A percentile compares a stretch with the other conserved stretches of the same genome.
These are phyloP conservation scores for Drosophila carrolli DNA, from an alignment of 1,140 invertebrate genomes.

Conservation along the genomic window DNA sequence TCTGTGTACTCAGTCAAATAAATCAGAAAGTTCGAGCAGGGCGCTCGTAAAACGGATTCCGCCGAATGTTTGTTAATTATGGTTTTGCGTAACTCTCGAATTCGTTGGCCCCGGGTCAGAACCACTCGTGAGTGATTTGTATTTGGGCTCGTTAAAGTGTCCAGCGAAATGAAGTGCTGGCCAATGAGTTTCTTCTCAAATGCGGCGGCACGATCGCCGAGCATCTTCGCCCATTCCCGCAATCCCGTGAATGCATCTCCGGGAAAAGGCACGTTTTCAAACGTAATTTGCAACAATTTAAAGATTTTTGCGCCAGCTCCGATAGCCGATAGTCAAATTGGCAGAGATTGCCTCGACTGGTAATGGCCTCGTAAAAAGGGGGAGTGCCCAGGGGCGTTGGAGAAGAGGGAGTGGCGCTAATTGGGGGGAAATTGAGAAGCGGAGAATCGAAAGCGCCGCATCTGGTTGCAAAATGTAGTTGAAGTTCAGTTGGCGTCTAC, in stretches of 20 bases:
- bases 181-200: conserved; percentile 61
- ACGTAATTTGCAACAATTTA: conserved; percentile 82
- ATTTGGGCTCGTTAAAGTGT: conserved; percentile 78
- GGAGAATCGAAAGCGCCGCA: conserved; percentile 16
- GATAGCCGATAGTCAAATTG: conserved; percentile 57
- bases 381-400: not conserved
- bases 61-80: conserved; percentile 79
- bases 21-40: conserved; percentile 57
- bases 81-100: conserved; percentile 76
- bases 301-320: conserved; percentile 76
- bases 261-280: conserved; percentile 74
- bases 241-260: conserved; percentile 44
- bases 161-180: conserved; percentile 65
- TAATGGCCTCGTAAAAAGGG: conserved; percentile 52
- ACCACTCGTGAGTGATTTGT: conserved; percentile 73
- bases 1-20: conserved; percentile 40
- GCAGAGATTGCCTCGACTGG: conserved; percentile 49
- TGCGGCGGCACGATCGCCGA: conserved; percentile 71
- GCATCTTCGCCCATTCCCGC: conserved; percentile 35
- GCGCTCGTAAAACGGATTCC: conserved; percentile 73
- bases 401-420: conserved; percentile 23
- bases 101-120: conserved; percentile 44
- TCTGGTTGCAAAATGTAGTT: conserved; percentile 45
- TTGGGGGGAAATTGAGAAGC: conserved; percentile 35
- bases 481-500: conserved; percentile 37